Conservation (phyloP, 2,888 invertebrate genomes). For the Helobdella robusta region DNA sequence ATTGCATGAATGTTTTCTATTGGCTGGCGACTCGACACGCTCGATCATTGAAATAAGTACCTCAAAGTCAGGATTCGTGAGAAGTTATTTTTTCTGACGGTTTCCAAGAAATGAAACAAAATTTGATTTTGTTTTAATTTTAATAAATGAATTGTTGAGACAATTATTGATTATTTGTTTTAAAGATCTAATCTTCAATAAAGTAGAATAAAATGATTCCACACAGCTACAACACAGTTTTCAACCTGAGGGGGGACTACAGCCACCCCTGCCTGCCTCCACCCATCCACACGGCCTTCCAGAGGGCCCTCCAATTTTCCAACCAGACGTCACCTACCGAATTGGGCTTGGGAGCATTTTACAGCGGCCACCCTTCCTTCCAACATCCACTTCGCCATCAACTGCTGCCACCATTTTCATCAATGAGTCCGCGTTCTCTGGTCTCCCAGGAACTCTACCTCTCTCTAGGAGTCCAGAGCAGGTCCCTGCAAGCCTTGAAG, state of each 20-base stretch:
- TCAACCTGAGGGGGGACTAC: conserved; percentile 8
- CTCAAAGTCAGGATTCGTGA: too few species aligned
- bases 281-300: conserved; percentile 18
- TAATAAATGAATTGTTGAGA: too few species aligned
- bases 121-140: too few species aligned
- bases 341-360: background rate
- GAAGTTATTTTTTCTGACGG: too few species aligned
- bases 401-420: background rate
- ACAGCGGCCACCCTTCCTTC: background rate
- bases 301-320: conserved; percentile 17
- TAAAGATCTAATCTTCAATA: too few species aligned
- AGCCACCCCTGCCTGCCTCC: too few species aligned
- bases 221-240: background rate
- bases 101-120: too few species aligned
- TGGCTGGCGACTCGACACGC: conserved; percentile 14
- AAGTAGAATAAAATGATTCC: too few species aligned
- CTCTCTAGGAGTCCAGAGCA: conserved; percentile 14
- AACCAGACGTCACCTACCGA: background rate
- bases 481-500: conserved; percentile 21
- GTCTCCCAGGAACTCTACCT: conserved; percentile 14
- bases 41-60: too few species aligned
- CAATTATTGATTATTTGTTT: too few species aligned
- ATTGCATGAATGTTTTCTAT: conserved; percentile 1
- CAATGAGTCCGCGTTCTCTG: conserved; percentile 1
- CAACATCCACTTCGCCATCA: background rate